Evolutionary conservation across 2,113 vertebrate species (phyloP).

Genomic region (Neolamprologus sp.): DNA sequence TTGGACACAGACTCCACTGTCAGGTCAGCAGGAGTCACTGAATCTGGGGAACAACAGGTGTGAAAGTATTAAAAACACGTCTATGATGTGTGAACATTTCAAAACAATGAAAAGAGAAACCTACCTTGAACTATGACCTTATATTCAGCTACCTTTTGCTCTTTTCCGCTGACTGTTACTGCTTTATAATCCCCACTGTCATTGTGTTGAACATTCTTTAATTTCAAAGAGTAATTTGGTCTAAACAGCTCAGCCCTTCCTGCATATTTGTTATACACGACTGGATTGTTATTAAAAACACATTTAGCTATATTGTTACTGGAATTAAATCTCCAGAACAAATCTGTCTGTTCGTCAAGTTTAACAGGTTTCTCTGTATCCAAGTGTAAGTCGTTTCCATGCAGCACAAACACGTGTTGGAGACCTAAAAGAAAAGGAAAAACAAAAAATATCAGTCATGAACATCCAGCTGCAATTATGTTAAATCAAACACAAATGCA

Average conservation of each 20-base stretch:
- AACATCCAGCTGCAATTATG: accelerated
- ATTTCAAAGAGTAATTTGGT: too few species aligned
- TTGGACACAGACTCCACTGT: accelerated
- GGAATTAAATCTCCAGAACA: accelerated
- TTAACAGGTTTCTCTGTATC: accelerated
- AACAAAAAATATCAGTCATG: accelerated
- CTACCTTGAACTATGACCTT: not conserved
- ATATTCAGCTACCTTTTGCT: not conserved
- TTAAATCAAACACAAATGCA: not conserved
- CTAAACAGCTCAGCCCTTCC: too few species aligned
- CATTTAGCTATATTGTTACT: accelerated
- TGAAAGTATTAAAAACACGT: accelerated
- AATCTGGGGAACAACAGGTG: accelerated
- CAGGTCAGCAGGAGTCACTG: accelerated
- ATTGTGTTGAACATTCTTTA: too few species aligned
- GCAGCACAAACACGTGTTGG: accelerated
- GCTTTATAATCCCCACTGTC: too few species aligned
- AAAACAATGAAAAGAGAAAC: accelerated
- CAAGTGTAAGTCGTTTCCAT: accelerated
- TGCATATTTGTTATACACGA: too few species aligned
- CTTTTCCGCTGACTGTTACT: too few species aligned
- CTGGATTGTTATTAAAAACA: accelerated
- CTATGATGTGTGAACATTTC: accelerated
- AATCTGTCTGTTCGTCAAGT: accelerated
- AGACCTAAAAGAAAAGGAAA: not conserved